Conservation (phyloP, 2,888 invertebrate genomes). For the Molorchus minor region DNA sequence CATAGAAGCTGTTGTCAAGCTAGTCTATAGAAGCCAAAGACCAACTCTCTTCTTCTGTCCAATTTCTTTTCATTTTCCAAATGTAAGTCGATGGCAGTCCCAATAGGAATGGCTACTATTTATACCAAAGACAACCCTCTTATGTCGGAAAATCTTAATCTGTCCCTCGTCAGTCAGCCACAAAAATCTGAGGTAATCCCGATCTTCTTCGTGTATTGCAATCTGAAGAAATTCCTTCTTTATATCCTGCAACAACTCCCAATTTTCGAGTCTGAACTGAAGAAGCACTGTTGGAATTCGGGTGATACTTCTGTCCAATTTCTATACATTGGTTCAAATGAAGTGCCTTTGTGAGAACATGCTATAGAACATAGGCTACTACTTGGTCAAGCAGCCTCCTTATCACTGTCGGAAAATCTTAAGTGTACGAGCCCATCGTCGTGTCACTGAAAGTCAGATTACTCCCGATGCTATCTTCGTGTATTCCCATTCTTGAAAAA, state of each 20-base stretch:
- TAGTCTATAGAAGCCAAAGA: slow-evolving; percentile 2
- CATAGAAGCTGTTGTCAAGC: slow-evolving; percentile 19
- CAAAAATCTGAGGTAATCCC: slow-evolving; percentile 48
- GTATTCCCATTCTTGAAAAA: slow-evolving; percentile 26
- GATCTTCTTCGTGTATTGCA: slow-evolving; percentile 39
- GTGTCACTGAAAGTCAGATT: slow-evolving; percentile 6
- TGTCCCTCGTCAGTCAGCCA: slow-evolving; percentile 35
- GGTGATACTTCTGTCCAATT: slow-evolving; percentile 35
- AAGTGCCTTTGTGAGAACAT: slow-evolving; percentile 40
- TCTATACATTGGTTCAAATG: slow-evolving; percentile 45
- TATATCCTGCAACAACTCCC: slow-evolving; percentile 47
- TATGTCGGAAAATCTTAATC: slow-evolving; percentile 28
- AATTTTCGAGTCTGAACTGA: slow-evolving; percentile 34
- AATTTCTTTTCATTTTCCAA: slow-evolving; percentile 9
- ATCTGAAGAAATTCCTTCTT: slow-evolving; percentile 52
- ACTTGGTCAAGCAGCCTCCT: too few relatives aligned
- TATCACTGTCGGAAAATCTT: too few relatives aligned
- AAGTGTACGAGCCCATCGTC: too few relatives aligned
- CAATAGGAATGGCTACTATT: slow-evolving; percentile 35
- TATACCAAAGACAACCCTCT: slow-evolving; percentile 28
- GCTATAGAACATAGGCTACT: slow-evolving; percentile 49
- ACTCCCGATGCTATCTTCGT: slow-evolving; percentile 28
- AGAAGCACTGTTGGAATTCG: slow-evolving; percentile 29
- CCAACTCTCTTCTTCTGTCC: slow-evolving; percentile 1
- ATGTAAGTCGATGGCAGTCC: slow-evolving; percentile 34